A percentile compares a stretch with the other conserved stretches of the same genome.
Evolutionary conservation across 1,140 invertebrate species (phyloP).

Genomic region (Sitophilus oryzae): DNA sequence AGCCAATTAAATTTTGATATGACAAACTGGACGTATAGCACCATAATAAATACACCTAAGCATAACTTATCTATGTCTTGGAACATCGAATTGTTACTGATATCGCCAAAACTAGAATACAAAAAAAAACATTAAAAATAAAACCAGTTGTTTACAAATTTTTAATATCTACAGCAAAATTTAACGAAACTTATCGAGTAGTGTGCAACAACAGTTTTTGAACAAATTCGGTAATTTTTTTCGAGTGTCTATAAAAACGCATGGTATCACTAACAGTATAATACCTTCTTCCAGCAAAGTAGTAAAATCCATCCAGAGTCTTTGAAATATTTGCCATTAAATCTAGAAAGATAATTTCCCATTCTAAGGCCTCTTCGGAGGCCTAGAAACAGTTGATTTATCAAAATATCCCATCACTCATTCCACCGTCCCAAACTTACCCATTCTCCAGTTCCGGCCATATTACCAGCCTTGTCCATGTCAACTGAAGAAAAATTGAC

Average conservation of each 20-base stretch:
- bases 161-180: too few relatives aligned
- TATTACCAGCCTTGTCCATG: constrained; percentile 58
- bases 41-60: constrained; percentile 63
- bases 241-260: too few relatives aligned
- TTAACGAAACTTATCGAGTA: too few relatives aligned
- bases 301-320: constrained; percentile 49
- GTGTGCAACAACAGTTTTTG: too few relatives aligned
- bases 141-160: too few relatives aligned
- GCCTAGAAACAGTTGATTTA: constrained; percentile 41
- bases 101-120: constrained; percentile 59
- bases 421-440: constrained; percentile 40
- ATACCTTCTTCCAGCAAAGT: constrained; percentile 59
- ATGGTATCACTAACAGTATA: too few relatives aligned
- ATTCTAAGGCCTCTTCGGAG: constrained; percentile 54
- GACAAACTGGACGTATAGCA: constrained; percentile 65
- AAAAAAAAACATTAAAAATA: too few relatives aligned
- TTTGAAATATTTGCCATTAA: constrained; percentile 45
- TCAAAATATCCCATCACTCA: background rate
- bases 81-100: constrained; percentile 61
- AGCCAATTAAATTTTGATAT: constrained; percentile 69
- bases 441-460: constrained; percentile 67
- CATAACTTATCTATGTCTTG: constrained; percentile 66
- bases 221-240: too few relatives aligned
- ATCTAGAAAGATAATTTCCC: constrained; percentile 60
- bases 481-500: constrained; percentile 62